Evolutionary conservation across 2,888 invertebrate species (phyloP).

Genomic region (Hydrotaea diabolus): DNA sequence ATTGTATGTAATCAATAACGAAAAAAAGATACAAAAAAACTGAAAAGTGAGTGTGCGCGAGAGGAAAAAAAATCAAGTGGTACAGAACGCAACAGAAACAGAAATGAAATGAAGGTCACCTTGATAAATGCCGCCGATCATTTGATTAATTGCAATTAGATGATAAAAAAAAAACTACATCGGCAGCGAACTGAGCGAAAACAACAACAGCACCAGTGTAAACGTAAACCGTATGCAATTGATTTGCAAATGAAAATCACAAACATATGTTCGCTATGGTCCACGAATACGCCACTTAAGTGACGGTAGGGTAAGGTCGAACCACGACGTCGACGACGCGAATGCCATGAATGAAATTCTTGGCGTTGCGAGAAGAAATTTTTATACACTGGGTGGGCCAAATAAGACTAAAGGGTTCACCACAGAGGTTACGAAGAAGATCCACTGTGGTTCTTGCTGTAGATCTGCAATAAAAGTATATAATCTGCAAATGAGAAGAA

Average conservation of each 20-base stretch:
- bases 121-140: constrained; percentile 47
- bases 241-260: constrained; percentile 16
- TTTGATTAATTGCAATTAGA: constrained; percentile 55
- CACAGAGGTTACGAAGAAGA: no score
- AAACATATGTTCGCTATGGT: constrained; percentile 15
- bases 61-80: background rate
- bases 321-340: background rate
- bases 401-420: no score
- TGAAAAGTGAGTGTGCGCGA: background rate
- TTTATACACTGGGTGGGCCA: no score
- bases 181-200: constrained; percentile 12
- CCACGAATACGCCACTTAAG: background rate
- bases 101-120: constrained; percentile 61
- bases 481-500: no score
- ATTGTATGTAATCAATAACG: background rate
- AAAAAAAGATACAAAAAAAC: background rate
- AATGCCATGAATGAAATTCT: constrained; percentile 32
- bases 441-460: no score
- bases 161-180: constrained; percentile 29
- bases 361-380: no score
- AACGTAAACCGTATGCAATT: no score
- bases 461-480: no score
- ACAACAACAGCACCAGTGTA: no score
- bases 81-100: background rate
- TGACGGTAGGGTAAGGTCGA: background rate